phyloP scores from a whole-genome alignment of 2,797 vertebrate species.

The Serranus cabrilla region DNA sequence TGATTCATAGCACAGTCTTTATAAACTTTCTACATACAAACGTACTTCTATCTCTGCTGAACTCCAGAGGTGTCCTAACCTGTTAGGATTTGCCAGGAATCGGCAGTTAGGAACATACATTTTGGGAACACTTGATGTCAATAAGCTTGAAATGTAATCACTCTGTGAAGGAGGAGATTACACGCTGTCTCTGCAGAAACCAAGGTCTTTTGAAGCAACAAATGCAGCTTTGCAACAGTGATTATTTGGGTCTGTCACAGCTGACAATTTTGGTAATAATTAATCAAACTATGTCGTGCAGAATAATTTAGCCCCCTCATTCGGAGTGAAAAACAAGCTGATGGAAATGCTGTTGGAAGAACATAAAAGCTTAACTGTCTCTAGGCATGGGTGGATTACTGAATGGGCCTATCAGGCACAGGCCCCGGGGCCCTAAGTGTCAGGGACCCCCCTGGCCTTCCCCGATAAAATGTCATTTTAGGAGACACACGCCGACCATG shows the following conservation, averaged over 20 bases:
- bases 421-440: too few relatives aligned
- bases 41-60: not conserved
- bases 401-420: too few relatives aligned
- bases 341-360: too few relatives aligned
- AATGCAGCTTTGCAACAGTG: slow-evolving; percentile 7
- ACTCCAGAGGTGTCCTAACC: not conserved
- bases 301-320: not conserved
- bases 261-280: slow-evolving; percentile 12
- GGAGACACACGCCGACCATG: too few relatives aligned
- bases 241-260: slow-evolving; percentile 4
- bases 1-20: not conserved
- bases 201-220: slow-evolving; percentile 7
- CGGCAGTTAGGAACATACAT: not conserved
- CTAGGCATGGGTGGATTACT: too few relatives aligned
- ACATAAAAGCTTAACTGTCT: too few relatives aligned
- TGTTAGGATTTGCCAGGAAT: too few relatives aligned
- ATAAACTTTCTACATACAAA: not conserved
- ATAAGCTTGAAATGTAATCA: not conserved
- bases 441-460: too few relatives aligned
- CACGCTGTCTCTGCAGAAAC: not conserved
- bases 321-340: slow-evolving; percentile 11
- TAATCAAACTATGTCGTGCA: slow-evolving; percentile 14
- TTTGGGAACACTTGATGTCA: not conserved
- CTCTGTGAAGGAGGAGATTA: not conserved
- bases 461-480: too few relatives aligned